Evolutionary conservation across 1,140 invertebrate species (phyloP), one percentile per base, ranked within the genome.

Genomic region (Episyrphus balteatus): DNA sequence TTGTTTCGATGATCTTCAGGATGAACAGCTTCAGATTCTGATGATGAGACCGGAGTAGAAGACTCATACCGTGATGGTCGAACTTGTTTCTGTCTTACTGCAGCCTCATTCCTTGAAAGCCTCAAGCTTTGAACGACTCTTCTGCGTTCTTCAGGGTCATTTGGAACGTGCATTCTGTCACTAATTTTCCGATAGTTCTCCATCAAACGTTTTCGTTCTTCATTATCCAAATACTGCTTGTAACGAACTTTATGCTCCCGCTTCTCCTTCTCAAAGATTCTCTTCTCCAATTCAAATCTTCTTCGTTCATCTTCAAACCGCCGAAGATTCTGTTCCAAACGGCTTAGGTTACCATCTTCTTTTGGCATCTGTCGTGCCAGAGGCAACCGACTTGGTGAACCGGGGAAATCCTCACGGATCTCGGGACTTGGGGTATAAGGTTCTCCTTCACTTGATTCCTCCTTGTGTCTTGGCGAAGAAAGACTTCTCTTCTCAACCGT

Each of bases 271-370:
- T 68, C 62, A 11, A 68, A 68, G 18, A 60, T 49, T 2, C 55
- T 53, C 46, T 68, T 68, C 31, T 68, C 66, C 2, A 61, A 36
- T n/a, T 68, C 66, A 30, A 68, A 68, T 2, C 59, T 59, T 1
- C 62, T 44, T 1, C 65, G 62, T 41, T 68, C 66, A 15, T 63
- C 63, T 54, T 68, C 66, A 26, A 68, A 68, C 3, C 65, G 53
- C 32, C 53, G 53, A 42, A 68, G 41, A 39, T 68, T 68, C 46
- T 53, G 54, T 39, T 68, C 66, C 42, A 68, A 49, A 2, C 59
- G 52, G 18, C 42, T 61, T 2, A 62, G 47, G 2, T 56, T 52
- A 3, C 64, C 54, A 18, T 53, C 51, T 12, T 51, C 47, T n/a
- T 39, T 47, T 10, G 34, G 14, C 31, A 17, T 11, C 32, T 33